Base-by-base conservation (phyloP, 2,888 invertebrate species). In the Acholoe squamosa region DNA sequence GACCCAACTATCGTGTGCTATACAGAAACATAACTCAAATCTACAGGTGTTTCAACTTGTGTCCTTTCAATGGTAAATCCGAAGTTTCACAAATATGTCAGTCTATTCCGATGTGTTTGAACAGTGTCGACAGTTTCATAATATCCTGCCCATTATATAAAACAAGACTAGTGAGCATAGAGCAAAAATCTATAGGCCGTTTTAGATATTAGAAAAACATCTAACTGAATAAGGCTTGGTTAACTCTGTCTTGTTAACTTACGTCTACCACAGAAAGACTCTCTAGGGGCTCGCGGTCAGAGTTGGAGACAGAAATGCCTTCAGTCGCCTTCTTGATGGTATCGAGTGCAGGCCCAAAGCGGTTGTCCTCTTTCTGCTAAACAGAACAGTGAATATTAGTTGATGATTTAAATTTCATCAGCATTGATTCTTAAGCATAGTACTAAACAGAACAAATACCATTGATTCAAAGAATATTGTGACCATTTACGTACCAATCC, bases 261-360 rank as follows among this genome's bases (percentile, higher is more conserved):
- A 95, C 95, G 92, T 95, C 94, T 14, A 94, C 93, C 12, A 94
- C 93, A 28, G 93, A 91, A n/a, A 92, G 91, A 51, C 92, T 91
- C 80, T 93, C 93, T 90, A 92, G 92, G 51, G 93, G 92, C 12
- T 92, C 91, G n/a, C 93, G 34, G 77, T 93, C 94, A 51, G 92
- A 84, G 89, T 93, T 93, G 54, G 92, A 92, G 34, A 93, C 93
- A 25, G 93, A 91, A 12, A 94, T 61, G 80, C 93, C 91, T 52
- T 92, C 92, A 10, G 94, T 94, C 67, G 93, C 93, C 89, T 92
- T 92, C 34, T 91, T 91, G 52, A 94, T 94, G 52, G 92, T 92
- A 43, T 91, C 91, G 67, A 92, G 33, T 0, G 90, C 52, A 22
- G 90, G 90, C 52, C 90, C 90, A 12, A 77, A 61, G 5, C 77